Base-by-base conservation (phyloP, 2,113 vertebrate species). In the Callorhinus ursinus region DNA sequence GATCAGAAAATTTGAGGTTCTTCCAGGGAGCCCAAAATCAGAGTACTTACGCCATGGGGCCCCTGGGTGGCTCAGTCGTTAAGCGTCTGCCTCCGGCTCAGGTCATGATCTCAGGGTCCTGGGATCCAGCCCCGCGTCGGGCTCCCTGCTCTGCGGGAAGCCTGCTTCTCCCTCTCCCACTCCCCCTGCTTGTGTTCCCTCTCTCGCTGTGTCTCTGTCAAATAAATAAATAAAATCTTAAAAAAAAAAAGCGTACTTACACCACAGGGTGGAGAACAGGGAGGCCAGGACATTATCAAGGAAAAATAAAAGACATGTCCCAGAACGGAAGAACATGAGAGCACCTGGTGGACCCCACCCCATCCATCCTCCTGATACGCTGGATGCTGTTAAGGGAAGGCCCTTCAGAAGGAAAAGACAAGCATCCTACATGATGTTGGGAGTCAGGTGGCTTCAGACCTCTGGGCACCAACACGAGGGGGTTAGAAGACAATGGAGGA, bases 261-360 rank as follows among this genome's bases (percentile, higher is more conserved):
- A 53, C 51, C 33, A 22, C 46, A 67, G 7, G 7, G 8, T 1
- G 24, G 80, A 59, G 21, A 28, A 9, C 55, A 57, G 31, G 14
- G 79, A 26, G 79, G 53, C 21, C 65, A 71, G 83, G 31, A 18
- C 63, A 11, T 15, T 1, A 14, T 26, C 59, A 2, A 33, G 22
- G 39, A 33, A 46, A 59, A 1, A 19, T 3, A 12, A 28, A 63
- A 22, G 46, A 15, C 21, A 7, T n/a, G 14, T 51, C 83, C 83
- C 63, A n/a, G 83, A 16, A 2, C 55, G 3, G n/a, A 59, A 10
- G 36, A 12, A 18, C 36, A 0, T 8, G 0, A 5, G 46, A 18
- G 5, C 11, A 11, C 65, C 65, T 4, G 2, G 36, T 2, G 11
- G 10, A 14, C 24, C 36, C 36, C 1, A 10, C 11, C 36, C 5